Evolutionary conservation across 2,797 vertebrate genomes (phyloP), one percentile per base, ranked within the genome.

Genomic region (Acipenser oxyrinchus): DNA sequence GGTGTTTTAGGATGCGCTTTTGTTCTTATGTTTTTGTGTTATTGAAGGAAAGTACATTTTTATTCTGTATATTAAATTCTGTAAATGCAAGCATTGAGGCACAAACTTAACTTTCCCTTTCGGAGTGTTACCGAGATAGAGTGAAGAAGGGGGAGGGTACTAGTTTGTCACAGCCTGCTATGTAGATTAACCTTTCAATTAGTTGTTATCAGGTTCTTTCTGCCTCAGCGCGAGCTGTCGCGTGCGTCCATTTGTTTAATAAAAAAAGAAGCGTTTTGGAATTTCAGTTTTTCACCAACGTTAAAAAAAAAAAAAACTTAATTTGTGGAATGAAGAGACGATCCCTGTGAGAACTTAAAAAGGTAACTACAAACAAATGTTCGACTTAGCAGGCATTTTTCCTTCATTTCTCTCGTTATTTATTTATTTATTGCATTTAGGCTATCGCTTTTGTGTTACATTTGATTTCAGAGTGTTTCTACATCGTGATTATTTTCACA

Each of bases 181-280:
- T 93, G 91, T 90, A 93, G 91, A 94, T 94, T 94, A 95, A 95
- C 93, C 93, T 94, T 94, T 94, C 90, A 94, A 93, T 94, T 94
- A 93, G 93, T 93, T 90, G 89, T 92, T 92, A 93, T 93, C 92
- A 90, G 89, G 88, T 92, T 90, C 89, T 87, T 84, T 85, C 83
- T 86, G 88, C 87, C 81, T 90, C 85, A 82, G 85, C 82, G 86
- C 84, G 79, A 79, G 85, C 81, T 80, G 80, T 74, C 85, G 81
- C 84, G 83, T 80, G 86, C 83, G 82, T 79, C 82, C 84, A 79
- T 84, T 81, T 77, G 72, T 81, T 82, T 81, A 80, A 84, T 77
- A 79, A 79, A 70, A 70, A 18, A 81, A 70, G 37, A 74, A 72
- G 58, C 80, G n/a, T 82, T 79, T 73, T 78, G 75, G 77, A 79